Base-by-base conservation (phyloP, 2,888 invertebrate genomes). In the Mamestra brassicae region DNA sequence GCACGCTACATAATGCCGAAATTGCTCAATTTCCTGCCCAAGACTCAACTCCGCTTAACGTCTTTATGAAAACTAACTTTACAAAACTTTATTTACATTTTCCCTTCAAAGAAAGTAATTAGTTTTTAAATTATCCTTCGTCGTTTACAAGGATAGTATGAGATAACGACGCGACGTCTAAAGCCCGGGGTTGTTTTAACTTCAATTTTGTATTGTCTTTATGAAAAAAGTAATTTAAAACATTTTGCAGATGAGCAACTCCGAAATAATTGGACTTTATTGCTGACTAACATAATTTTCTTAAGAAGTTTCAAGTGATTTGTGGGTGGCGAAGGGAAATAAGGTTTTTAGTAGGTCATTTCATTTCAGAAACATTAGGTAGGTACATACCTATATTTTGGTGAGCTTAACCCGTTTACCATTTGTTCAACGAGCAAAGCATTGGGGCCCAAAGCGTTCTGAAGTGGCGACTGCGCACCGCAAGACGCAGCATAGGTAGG, bases 1-100 rank as follows among this genome's bases (percentile, higher is more conserved):
- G 85, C 90, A 90, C 90, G 92, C 89, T 88, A 90, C 84, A 88
- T 92, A 91, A 92, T 90, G 87, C 89, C 89, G 85, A 94, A 94
- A 95, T 94, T 94, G 94, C 91, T 93, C 91, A 95, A 94, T 95
- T 94, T 95, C 94, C 94, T 92, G 91, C 84, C 88, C 89, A 87
- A 93, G 90, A 91, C 92, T 93, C 90, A 90, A 92, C 93, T 92
- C 89, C 88, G 90, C 88, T 93, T 92, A 93, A 92, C 91, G 92
- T 93, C 93, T 94, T 93, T 93, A 94, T 94, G 92, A 92, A 93
- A 94, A 92, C 94, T 92, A 92, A 94, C 92, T 94, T 93, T 85
- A 85, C 86, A 87, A 85, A 91, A 93, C 90, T 93, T 92, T 91
- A 91, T 93, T 91, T 91, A 91, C 90, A 90, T 92, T 93, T 92